Base-by-base conservation (phyloP, 2,888 invertebrate species). In the Podotricha telesiphe region DNA sequence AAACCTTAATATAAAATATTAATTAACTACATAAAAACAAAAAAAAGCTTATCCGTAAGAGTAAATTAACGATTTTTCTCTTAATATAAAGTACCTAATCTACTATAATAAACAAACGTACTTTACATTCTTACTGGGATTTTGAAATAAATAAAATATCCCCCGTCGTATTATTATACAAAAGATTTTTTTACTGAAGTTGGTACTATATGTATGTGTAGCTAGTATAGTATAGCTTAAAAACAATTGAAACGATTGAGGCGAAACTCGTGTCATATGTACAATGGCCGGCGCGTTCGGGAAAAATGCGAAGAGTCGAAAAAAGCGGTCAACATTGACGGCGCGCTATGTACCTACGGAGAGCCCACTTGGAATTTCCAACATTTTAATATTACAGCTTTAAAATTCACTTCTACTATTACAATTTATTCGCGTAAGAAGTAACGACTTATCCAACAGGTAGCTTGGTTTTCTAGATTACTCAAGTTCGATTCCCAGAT, bases 321-420 rank as follows among this genome's bases (percentile, higher is more conserved):
- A 64, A 73, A 73, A 71, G 71, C 69, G 69, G 73, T 63, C 66
- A 69, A 70, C 67, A 68, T 69, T 68, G 71, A 71, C 69, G 34
- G 22, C 53, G 69, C 22, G 45, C 59, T 47, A 11, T 58, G 47
- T 63, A n/a, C n/a, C n/a, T n/a, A 40, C 67, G 42, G 37, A 45
- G 15, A 53, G 53, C 61, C 55, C 63, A 69, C 42, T 68, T 59
- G 69, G 66, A 53, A 48, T 64, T 71, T 63, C 58, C 45, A 50
- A 40, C 51, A 58, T 65, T 70, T 68, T 61, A 55, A 69, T 55
- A 53, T 45, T 45, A 55, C 47, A 64, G 56, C 22, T 53, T 62
- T 34, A 62, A 48, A 45, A 59, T 59, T 42, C n/a, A 59, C 22
- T 42, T 42, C 20, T 8, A 53, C 11, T n/a, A 22, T 40, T 8